These are phyloP conservation scores for Amphiprion clarkii DNA, from an alignment of 2,797 vertebrate genomes.

Conservation along the genomic window DNA sequence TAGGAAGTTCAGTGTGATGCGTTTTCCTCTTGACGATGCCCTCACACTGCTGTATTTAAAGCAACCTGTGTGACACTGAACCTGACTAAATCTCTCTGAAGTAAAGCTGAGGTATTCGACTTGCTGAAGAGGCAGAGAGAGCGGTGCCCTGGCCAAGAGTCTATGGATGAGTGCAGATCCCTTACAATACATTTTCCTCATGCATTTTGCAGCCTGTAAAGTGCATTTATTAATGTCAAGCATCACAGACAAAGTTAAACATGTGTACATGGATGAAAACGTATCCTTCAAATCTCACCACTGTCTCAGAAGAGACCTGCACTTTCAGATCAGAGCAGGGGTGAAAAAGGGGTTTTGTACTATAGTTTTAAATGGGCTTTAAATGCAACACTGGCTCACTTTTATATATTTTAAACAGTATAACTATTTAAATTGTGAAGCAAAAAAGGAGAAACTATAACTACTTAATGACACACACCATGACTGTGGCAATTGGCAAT, in stretches of 20 bases:
- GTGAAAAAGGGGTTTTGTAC: slow-evolving; percentile 15
- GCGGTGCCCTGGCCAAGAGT: slow-evolving; percentile 35
- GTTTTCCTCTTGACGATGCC: slow-evolving; percentile 27
- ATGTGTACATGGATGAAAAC: slow-evolving; percentile 49
- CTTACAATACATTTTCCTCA: slow-evolving; percentile 56
- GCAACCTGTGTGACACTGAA: slow-evolving; percentile 71
- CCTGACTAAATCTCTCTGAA: slow-evolving; percentile 67
- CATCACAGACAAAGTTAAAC: slow-evolving; percentile 44
- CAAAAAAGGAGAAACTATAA: background rate
- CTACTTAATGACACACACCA: slow-evolving; percentile 1
- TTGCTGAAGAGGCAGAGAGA: slow-evolving; percentile 45
- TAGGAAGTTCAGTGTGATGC: slow-evolving; percentile 38
- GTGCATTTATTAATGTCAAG: slow-evolving; percentile 51
- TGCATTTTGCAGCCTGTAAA: slow-evolving; percentile 60
- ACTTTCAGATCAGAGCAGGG: slow-evolving; percentile 5
- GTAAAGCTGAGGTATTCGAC: slow-evolving; percentile 58
- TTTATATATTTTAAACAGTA: background rate
- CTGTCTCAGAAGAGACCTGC: slow-evolving; percentile 8
- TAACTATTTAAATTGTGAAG: background rate
- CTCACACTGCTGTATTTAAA: slow-evolving; percentile 67
- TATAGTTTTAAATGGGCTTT: slow-evolving; percentile 5
- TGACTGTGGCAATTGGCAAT: background rate
- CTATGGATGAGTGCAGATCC: slow-evolving; percentile 46
- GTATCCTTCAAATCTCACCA: slow-evolving; percentile 5
- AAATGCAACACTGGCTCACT: slow-evolving; percentile 2